Percentiles rank a stretch among this genome's conserved stretches.
Conservation (phyloP, 2,797 vertebrate species). For the Threskiornis aethiopicus region DNA sequence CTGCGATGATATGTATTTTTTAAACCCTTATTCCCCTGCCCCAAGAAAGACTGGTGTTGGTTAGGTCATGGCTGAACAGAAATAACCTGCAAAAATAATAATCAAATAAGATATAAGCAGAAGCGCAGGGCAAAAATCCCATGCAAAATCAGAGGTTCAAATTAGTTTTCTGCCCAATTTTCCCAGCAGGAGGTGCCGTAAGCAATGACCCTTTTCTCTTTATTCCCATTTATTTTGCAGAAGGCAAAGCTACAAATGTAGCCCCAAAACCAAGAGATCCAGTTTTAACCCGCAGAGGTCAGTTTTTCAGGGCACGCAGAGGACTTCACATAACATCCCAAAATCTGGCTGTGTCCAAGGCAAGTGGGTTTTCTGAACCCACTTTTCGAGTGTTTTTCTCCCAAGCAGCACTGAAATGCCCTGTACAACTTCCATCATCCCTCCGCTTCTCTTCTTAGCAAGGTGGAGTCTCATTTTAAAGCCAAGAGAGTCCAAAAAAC, state of each 20-base stretch:
- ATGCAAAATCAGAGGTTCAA: not conserved
- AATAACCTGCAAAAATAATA: not conserved
- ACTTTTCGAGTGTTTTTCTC: fast-evolving
- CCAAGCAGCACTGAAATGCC: not conserved
- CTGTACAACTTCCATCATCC: not conserved
- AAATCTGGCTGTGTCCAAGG: not conserved
- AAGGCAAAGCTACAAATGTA: not conserved
- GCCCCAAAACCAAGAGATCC: not conserved
- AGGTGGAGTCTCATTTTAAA: not conserved
- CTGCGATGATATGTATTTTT: not conserved
- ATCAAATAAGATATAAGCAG: not conserved
- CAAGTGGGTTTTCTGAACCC: not conserved
- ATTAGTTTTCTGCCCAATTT: not conserved
- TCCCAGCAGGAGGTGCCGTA: fast-evolving
- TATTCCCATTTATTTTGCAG: not conserved
- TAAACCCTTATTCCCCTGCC: not conserved
- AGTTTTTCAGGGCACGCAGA: not conserved
- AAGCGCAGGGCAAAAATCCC: not conserved
- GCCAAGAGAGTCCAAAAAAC: not conserved
- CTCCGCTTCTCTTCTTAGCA: not conserved
- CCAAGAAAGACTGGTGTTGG: not conserved
- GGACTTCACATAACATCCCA: not conserved
- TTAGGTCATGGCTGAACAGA: not conserved
- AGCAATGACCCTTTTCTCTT: not conserved
- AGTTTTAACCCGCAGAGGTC: not conserved